Percentiles rank a stretch among this genome's conserved stretches.
phyloP scores from a whole-genome alignment of 2,797 vertebrate species.

The Smutsia gigantea region DNA sequence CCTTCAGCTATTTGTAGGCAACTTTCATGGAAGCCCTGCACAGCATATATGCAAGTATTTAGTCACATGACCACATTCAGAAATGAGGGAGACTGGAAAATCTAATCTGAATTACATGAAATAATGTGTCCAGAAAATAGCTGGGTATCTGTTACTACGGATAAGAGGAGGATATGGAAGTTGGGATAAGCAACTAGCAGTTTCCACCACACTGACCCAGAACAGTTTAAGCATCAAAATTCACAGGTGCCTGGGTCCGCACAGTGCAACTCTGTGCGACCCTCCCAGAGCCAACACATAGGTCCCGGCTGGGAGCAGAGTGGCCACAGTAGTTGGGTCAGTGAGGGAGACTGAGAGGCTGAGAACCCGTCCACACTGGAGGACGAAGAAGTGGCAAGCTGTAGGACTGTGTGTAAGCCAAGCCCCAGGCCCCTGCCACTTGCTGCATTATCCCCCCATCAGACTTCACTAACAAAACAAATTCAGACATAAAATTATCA shows the following conservation, averaged over 20 bases:
- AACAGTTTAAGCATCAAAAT: background rate
- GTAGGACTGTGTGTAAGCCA: rapidly evolving
- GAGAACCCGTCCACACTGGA: background rate
- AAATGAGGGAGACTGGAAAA: background rate
- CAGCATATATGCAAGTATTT: background rate
- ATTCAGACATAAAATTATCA: background rate
- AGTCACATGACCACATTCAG: background rate
- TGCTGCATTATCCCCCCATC: background rate
- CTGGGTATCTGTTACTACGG: background rate
- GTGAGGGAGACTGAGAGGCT: background rate
- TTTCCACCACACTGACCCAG: background rate
- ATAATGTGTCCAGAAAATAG: background rate
- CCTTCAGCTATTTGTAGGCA: background rate
- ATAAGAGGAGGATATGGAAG: background rate
- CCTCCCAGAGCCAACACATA: background rate
- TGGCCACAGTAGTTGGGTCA: background rate
- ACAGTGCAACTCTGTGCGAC: background rate
- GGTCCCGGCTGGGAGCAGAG: background rate
- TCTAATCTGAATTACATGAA: background rate
- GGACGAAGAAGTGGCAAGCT: background rate
- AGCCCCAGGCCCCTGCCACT: background rate
- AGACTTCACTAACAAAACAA: background rate
- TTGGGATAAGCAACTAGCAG: background rate
- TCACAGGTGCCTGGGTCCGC: background rate
- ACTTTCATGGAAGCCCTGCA: background rate